Conservation (phyloP, 2,113 vertebrate species). For the Pygoscelis antarcticus region DNA sequence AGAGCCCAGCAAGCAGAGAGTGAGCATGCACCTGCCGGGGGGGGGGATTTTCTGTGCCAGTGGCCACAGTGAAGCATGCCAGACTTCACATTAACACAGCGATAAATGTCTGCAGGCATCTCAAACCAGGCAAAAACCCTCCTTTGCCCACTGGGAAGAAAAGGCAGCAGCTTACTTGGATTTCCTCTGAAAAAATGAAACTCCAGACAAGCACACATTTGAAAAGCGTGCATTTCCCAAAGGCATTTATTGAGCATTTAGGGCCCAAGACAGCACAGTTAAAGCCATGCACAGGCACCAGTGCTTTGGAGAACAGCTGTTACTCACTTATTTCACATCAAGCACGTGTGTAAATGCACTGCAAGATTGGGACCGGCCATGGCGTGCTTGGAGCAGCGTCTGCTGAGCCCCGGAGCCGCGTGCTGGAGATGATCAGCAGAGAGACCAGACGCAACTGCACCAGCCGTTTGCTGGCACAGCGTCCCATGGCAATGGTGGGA, state of each 20-base stretch:
- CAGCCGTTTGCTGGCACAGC: rapidly evolving
- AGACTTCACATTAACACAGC: not conserved
- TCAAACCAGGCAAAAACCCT: not conserved
- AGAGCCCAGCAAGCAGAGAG: not conserved
- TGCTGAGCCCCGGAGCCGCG: not conserved
- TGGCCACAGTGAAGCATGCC: not conserved
- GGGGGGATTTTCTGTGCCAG: not conserved
- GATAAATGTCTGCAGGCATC: not conserved
- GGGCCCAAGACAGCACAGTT: not conserved
- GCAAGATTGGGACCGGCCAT: not conserved
- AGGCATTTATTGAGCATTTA: not conserved
- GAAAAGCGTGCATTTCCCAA: not conserved
- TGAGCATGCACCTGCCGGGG: rapidly evolving
- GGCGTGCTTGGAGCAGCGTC: rapidly evolving
- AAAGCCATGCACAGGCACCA: not conserved
- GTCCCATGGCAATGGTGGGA: not conserved
- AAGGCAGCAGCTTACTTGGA: not conserved
- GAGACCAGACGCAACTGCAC: not conserved
- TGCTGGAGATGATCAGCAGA: not conserved
- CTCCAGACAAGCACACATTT: not conserved
- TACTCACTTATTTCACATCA: not conserved
- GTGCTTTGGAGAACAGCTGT: not conserved
- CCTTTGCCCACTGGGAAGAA: not conserved
- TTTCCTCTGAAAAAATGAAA: not conserved
- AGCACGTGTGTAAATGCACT: rapidly evolving